These are phyloP conservation scores for Enteromius paludinosus DNA, from an alignment of 2,797 vertebrate genomes.

Conservation along the genomic window DNA sequence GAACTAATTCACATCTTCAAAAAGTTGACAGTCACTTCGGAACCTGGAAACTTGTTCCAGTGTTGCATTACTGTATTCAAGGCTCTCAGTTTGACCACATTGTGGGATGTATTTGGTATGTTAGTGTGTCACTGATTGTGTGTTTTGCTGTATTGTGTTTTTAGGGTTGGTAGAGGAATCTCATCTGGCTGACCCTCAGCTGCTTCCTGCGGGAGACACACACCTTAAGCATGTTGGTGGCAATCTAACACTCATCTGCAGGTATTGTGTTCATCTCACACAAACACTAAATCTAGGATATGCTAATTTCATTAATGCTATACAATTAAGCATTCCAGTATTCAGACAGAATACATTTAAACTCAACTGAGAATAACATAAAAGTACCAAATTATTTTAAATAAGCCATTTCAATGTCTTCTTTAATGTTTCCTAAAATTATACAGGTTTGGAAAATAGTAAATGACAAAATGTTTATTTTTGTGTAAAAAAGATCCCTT, in stretches of 20 bases:
- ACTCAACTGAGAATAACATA: not conserved
- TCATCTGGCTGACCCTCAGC: slow-evolving; percentile 55
- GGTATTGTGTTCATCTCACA: slow-evolving; percentile 65
- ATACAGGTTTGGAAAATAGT: not conserved
- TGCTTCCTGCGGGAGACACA: slow-evolving; percentile 62
- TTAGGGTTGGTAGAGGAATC: slow-evolving; percentile 67
- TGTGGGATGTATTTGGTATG: not conserved
- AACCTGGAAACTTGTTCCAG: not conserved
- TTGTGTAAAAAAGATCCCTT: not conserved
- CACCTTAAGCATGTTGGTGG: slow-evolving; percentile 62
- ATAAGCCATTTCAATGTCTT: not conserved
- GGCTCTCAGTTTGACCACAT: not conserved
- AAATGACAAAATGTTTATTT: not conserved
- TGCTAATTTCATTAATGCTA: not conserved
- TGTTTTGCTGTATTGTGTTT: slow-evolving; percentile 54
- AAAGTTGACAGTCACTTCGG: not conserved
- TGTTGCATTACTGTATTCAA: not conserved
- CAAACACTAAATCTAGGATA: not conserved
- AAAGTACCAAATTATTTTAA: not conserved
- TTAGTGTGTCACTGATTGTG: slow-evolving; percentile 39
- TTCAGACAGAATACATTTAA: not conserved
- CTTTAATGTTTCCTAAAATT: not conserved
- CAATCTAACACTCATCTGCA: slow-evolving; percentile 75
- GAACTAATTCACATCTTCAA: not conserved
- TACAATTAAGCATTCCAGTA: not conserved